A percentile compares a stretch with the other conserved stretches of the same genome.
Evolutionary conservation across 1,140 invertebrate species (phyloP).

Genomic region (Drosophila pectinifera): DNA sequence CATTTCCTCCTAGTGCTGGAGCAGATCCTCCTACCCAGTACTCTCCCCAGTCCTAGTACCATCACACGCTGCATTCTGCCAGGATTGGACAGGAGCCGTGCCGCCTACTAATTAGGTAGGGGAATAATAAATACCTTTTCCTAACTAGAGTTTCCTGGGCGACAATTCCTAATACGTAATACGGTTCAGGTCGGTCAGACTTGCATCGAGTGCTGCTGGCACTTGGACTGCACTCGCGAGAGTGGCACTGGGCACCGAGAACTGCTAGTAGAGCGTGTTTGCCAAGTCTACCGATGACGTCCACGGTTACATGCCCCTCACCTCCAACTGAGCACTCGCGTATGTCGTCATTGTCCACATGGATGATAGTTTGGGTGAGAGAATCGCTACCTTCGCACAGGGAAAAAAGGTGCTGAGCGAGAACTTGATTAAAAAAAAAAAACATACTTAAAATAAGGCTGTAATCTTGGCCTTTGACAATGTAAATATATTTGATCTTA

Average conservation of each 20-base stretch:
- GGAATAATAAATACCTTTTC: background rate
- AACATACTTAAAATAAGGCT: too few species aligned
- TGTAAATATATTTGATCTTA: too few species aligned
- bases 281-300: background rate
- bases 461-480: too few species aligned
- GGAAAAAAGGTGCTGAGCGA: too few species aligned
- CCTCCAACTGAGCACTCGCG: background rate
- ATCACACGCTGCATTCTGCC: constrained; percentile 22
- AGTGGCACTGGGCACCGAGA: constrained; percentile 9
- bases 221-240: constrained; percentile 28
- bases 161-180: constrained; percentile 38
- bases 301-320: constrained; percentile 20
- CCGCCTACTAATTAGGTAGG: background rate
- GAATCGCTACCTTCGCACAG: background rate
- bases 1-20: background rate
- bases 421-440: too few species aligned
- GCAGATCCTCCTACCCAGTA: background rate
- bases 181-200: background rate
- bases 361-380: constrained; percentile 14
- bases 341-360: constrained; percentile 1
- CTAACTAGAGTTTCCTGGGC: background rate
- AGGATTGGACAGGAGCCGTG: background rate
- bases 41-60: background rate
- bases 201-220: constrained; percentile 17
- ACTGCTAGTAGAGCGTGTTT: background rate